Evolutionary conservation across 2,113 vertebrate genomes (phyloP), one percentile per base, ranked within the genome.

Genomic region (Turdus rufiventris): DNA sequence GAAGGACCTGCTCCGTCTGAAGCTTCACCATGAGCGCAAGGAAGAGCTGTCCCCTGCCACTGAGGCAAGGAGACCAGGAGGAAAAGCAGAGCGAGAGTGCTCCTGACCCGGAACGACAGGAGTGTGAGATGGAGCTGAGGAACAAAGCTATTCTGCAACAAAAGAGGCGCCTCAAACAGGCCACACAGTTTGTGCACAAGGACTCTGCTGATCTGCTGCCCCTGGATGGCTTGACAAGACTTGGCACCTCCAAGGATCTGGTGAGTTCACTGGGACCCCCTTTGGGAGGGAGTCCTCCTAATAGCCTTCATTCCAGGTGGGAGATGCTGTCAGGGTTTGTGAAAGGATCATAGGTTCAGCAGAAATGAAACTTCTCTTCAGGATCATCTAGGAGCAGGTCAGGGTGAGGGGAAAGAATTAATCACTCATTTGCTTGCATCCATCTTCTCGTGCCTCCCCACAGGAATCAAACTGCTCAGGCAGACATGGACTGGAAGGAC

Each of bases 131-230:
- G 54, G 98, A 98, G 90, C 97, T 99, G 80, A 97, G 97, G 91
- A 98, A 98, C 92, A 98, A 98, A 97, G 98, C 98, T 88, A 98
- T 98, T 95, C 98, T 99, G 96, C 98, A 99, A 95, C 99, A 99
- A 98, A 99, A 99, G 95, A 97, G 99, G 43, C 98, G 98, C 31
- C 98, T 99, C 75, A 99, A 99, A 89, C 99, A 99, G 97, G 98
- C 98, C 94, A 99, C 98, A 26, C 99, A 99, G 98, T 99, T 99
- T 95, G 98, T 98, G 33, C 99, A 99, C 98, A 99, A 99, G 98
- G 99, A 99, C 98, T 99, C 99, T 0, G 99, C 99, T 24, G 99
- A 99, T 97, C 98, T 99, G 95, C 98, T 99, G 89, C 99, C 99
- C 74, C 98, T 99, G 98, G 99, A 99, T 4, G 98, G 99, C 48